Base-by-base conservation (phyloP, 2,797 vertebrate species). In the Cottoperca gobio region DNA sequence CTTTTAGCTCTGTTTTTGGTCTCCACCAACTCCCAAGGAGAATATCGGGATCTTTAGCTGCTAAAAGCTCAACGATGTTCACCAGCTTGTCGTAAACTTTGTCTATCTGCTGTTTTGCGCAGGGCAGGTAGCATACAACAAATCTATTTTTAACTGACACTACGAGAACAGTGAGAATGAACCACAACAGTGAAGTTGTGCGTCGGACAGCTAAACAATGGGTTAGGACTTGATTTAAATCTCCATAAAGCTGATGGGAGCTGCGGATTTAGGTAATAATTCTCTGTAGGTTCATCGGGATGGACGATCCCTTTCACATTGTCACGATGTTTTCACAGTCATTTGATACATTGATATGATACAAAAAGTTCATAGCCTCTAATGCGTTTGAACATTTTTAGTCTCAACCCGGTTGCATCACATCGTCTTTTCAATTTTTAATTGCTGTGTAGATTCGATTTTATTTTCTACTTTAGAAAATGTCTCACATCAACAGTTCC, bases 401-500 rank as follows among this genome's bases (percentile, higher is more conserved):
- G 23, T 14, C 17, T 8, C 12, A 23, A 37, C 13, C 31, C 0
- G 11, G 33, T 14, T 26, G n/a, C 6, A 10, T 13, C 13, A 59
- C 9, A 23, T 46, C 1, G 0, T 21, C 21, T 37, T 33, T 24
- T 72, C 2, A 4, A 16, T 21, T 46, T 46, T 24, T 1, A 17
- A 19, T 19, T 39, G 4, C 21, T 23, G 7, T 12, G 10, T 8
- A 24, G 50, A 69, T 60, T 26, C 1, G 1, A 14, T 28, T 53
- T 24, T 2, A 61, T 48, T 59, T n/a, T 54, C 60, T 11, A 8
- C 54, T 68, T 9, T 6, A 45, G 39, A 31, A 75, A 66, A 61
- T 33, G 39, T 5, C 24, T 76, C 70, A 58, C 48, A 70, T 69
- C 55, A 24, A 69, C 74, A 64, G 81, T 79, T 87, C 45, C 52